These are phyloP conservation scores for Isotomurus palustris DNA, from an alignment of 2,888 invertebrate species.

Conservation along the genomic window DNA sequence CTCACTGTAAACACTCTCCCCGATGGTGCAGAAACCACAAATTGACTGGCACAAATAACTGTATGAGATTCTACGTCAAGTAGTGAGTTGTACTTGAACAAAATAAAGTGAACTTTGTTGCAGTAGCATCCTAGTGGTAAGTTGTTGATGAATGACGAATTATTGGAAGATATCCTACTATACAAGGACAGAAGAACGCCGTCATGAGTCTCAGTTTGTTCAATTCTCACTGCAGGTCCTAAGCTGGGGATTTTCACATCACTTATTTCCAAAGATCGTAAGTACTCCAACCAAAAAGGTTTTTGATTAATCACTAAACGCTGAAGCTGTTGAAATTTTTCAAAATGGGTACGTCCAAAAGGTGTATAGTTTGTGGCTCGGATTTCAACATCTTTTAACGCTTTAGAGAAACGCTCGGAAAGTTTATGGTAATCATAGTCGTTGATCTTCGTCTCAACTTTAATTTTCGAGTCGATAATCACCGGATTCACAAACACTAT, in stretches of 20 bases:
- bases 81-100: conserved; percentile 2
- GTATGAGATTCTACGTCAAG: background rate
- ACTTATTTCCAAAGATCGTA: conserved; percentile 19
- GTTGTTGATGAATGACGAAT: no score
- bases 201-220: conserved; percentile 6
- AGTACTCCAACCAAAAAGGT: conserved; percentile 37
- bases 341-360: background rate
- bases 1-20: conserved; percentile 22
- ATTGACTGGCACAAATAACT: conserved; percentile 28
- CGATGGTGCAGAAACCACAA: conserved; percentile 13
- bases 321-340: background rate
- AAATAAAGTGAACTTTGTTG: conserved; percentile 21
- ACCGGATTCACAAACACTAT: conserved; percentile 25
- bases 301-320: background rate
- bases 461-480: conserved; percentile 8
- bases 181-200: conserved; percentile 20
- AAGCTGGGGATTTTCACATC: no score
- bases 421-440: conserved; percentile 5
- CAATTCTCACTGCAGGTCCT: conserved; percentile 9
- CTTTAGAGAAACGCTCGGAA: background rate
- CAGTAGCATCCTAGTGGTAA: conserved; percentile 32
- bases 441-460: conserved; percentile 20
- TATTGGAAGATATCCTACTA: no score
- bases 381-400: background rate
- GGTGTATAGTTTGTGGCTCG: background rate